A percentile compares a stretch with the other conserved stretches of the same genome.
Conservation (phyloP, 92 coral and sea anemone species). For the Zoanthus sansibaricus region DNA sequence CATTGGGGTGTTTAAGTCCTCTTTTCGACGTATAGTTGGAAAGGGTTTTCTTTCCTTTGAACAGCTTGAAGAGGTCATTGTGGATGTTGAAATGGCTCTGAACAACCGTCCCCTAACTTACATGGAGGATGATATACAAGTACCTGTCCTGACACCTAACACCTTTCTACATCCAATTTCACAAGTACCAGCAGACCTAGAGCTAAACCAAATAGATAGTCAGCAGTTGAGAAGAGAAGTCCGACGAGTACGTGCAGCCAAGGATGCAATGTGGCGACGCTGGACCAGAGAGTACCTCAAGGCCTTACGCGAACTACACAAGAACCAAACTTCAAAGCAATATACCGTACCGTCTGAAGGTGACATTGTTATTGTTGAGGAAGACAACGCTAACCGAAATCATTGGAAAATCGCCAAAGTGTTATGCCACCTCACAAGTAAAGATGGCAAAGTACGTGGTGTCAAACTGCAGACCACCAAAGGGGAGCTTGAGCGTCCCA, state of each 20-base stretch:
- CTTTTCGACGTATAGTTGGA: constrained; percentile 26
- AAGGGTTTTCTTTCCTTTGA: constrained; percentile 38
- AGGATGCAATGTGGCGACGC: constrained; percentile 17
- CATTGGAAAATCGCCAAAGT: constrained; percentile 23
- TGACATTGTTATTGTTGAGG: constrained; percentile 14
- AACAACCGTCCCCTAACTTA: constrained; percentile 30
- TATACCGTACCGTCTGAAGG: not conserved
- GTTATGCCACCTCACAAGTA: constrained; percentile 1
- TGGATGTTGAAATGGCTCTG: constrained; percentile 1
- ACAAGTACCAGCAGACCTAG: constrained; percentile 1
- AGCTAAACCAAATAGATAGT: not conserved
- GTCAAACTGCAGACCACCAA: not conserved
- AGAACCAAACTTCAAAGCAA: not conserved
- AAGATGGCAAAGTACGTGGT: constrained; percentile 30
- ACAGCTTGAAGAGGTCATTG: constrained; percentile 7
- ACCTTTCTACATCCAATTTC: not conserved
- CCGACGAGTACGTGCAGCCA: not conserved
- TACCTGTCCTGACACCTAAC: constrained; percentile 20
- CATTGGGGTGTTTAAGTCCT: constrained; percentile 37
- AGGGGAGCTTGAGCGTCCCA: constrained; percentile 11
- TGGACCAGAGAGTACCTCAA: constrained; percentile 17
- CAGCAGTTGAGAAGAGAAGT: constrained; percentile 4
- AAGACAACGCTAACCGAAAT: constrained; percentile 3
- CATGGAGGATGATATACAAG: constrained; percentile 17
- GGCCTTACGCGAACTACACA: constrained; percentile 6